Evolutionary conservation across 2,797 vertebrate species (phyloP).

Genomic region (Tolypeutes matacus): DNA sequence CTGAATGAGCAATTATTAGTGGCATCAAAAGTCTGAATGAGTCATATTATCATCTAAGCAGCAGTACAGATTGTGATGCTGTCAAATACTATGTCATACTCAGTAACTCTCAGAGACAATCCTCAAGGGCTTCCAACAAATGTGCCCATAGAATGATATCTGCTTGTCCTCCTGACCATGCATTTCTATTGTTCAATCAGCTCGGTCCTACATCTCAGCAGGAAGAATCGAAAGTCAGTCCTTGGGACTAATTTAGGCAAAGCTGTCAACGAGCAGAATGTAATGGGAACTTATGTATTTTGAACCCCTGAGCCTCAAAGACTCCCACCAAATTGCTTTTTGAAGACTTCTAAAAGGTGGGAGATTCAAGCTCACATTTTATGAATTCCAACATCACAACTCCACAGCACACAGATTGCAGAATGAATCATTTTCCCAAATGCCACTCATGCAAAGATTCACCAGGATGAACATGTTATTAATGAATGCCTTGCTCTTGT

Average conservation of each 20-base stretch:
- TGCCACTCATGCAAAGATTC: conserved; percentile 33
- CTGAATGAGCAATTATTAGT: background rate
- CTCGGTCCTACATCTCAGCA: background rate
- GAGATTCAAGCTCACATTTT: background rate
- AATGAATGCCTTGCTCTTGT: background rate
- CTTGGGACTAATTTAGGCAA: background rate
- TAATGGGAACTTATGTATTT: background rate
- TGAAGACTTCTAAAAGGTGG: background rate
- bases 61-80: rapidly evolving
- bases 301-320: background rate
- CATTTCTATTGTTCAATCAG: background rate
- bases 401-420: background rate
- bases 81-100: background rate
- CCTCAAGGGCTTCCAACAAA: background rate
- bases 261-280: background rate
- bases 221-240: background rate
- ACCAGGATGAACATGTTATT: background rate
- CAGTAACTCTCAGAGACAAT: background rate
- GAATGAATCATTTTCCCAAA: conserved; percentile 5
- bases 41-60: background rate
- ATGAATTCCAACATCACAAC: background rate
- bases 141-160: background rate
- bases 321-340: conserved; percentile 27
- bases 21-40: background rate
- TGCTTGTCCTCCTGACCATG: background rate